These are phyloP conservation scores for Procapra przewalskii DNA, from an alignment of 2,113 vertebrate species.

Conservation along the genomic window DNA sequence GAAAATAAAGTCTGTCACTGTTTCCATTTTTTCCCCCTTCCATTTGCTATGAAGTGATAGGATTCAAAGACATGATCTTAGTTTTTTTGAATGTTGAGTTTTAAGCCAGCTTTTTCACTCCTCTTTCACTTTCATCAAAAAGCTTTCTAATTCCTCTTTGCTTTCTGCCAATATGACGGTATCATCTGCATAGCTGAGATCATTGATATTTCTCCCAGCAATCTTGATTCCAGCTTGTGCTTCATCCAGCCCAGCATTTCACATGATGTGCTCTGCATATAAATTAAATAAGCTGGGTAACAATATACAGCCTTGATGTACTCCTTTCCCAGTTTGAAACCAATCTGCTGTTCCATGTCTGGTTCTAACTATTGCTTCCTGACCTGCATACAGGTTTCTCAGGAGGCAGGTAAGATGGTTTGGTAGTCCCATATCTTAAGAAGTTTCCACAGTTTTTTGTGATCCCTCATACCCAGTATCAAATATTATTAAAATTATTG, in stretches of 20 bases:
- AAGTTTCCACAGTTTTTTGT: neutral
- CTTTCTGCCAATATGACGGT: neutral
- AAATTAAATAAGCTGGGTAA: neutral
- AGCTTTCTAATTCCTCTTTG: neutral
- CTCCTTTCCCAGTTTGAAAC: neutral
- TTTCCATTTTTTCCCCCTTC: neutral
- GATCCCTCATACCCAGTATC: neutral
- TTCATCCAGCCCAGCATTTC: neutral
- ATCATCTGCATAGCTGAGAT: neutral
- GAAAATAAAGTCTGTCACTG: neutral
- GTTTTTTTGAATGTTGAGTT: neutral
- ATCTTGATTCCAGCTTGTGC: neutral
- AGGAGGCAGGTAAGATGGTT: neutral
- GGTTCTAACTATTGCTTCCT: neutral
- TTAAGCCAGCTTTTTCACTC: neutral
- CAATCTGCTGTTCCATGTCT: neutral
- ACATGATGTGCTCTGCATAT: neutral
- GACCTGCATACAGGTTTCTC: neutral
- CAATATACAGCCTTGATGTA: neutral
- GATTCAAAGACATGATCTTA: neutral
- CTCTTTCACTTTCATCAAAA: neutral
- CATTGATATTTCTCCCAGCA: neutral
- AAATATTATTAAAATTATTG: neutral
- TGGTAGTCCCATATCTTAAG: neutral
- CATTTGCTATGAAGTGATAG: neutral